Base-by-base conservation (phyloP, 2,797 vertebrate species). In the Hoplostethus mediterraneus region DNA sequence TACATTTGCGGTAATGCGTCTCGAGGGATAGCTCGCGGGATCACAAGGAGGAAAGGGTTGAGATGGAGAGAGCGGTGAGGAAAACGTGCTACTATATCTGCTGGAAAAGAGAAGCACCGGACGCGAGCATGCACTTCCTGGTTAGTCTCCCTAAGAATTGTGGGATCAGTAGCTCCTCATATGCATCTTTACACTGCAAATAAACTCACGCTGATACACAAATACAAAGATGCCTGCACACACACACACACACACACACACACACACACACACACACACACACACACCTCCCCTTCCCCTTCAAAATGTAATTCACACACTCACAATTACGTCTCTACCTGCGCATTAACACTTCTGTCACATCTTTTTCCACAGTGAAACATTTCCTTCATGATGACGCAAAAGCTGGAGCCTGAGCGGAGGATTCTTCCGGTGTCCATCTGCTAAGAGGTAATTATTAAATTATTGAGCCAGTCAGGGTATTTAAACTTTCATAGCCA, bases 401-500 rank as follows among this genome's bases (percentile, higher is more conserved):
- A 73, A 73, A 73, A 80, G 67, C 21, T 21, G 21, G 71, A 71
- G 63, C 58, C 58, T 28, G 33, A 28, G 71, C 67, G 65, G 75
- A 67, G 63, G 71, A 80, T 58, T 61, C 62, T 28, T 52, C 8
- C 2, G 42, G 70, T 66, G 78, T 78, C 83, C 70, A 58, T 92
- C 87, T 86, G 83, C 81, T 73, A 61, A 84, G 80, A 88, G 81
- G 81, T 90, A 84, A 90, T 93, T 89, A 93, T 92, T 94, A 86
- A 91, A 93, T 94, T 89, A 94, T 88, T 87, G 81, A 91, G 84
- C 82, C 89, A 80, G 88, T 92, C 83, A 10, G 75, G 69, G 72
- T 79, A 71, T 90, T 93, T 88, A 91, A 94, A 91, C 77, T 92
- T 94, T 92, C 88, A 93, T 92, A 83, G 80, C 6, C 54, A 65